Percentiles rank a stretch among this genome's conserved stretches.
Evolutionary conservation across 2,113 vertebrate genomes (phyloP).

Genomic region (Eretmochelys imbricata): DNA sequence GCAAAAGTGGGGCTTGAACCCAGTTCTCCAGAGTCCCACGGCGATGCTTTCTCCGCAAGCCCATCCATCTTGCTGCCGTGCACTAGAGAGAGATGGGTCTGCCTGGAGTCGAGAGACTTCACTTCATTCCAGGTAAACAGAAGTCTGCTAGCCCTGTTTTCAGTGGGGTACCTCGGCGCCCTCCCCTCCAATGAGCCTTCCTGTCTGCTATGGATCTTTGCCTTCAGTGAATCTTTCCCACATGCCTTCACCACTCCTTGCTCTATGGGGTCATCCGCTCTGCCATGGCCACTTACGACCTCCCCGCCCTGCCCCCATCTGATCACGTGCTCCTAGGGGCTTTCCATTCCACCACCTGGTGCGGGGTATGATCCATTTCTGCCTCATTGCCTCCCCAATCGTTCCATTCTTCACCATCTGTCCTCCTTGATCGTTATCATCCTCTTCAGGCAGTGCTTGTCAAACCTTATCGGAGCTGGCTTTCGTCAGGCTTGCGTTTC

Average conservation of each 20-base stretch:
- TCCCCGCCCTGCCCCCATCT: neutral
- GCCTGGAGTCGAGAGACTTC: neutral
- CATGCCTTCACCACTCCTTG: neutral
- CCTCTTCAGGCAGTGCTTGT: neutral
- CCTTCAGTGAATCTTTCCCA: neutral
- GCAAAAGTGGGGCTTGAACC: neutral
- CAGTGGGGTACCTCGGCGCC: neutral
- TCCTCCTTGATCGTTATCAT: neutral
- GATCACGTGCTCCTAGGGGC: neutral
- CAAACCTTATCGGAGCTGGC: neutral
- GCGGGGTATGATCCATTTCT: neutral
- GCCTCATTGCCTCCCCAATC: no score
- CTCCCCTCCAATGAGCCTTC: neutral
- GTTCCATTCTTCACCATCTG: neutral
- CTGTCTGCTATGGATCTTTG: neutral
- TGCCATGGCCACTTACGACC: neutral
- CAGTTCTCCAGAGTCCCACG: neutral
- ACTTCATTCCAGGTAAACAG: neutral
- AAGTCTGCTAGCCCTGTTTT: neutral
- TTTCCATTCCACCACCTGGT: neutral
- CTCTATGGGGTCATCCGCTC: neutral
- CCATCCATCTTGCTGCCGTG: neutral
- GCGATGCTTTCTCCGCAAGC: neutral
- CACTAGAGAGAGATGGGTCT: neutral
- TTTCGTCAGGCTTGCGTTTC: neutral